Percentiles rank a stretch among this genome's conserved stretches.
These are phyloP conservation scores for Chrysopilus asiliformis DNA, from an alignment of 2,888 invertebrate species.

Conservation along the genomic window DNA sequence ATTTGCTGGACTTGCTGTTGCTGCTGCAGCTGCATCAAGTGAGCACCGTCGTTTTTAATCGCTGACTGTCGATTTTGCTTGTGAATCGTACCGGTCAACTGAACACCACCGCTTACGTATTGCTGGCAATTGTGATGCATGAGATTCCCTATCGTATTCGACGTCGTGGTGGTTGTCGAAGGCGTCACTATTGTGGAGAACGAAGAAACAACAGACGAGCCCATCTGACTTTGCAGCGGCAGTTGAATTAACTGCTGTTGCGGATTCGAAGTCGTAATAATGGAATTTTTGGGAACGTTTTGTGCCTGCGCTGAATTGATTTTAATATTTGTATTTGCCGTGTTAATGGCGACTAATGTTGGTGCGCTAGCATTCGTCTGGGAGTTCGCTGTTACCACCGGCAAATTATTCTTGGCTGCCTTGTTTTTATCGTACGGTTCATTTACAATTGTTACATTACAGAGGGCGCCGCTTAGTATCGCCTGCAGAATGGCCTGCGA, in stretches of 20 bases:
- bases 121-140: neutral
- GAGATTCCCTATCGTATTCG: too few relatives aligned
- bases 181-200: too few relatives aligned
- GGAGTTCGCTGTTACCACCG: neutral
- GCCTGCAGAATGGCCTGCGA: constrained; percentile 36
- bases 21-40: constrained; percentile 1
- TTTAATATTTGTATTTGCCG: constrained; percentile 7
- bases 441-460: constrained; percentile 34
- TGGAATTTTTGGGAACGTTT: constrained; percentile 2
- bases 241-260: constrained; percentile 6
- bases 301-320: neutral
- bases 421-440: constrained; percentile 23
- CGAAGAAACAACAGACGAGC: neutral
- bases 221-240: neutral
- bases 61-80: neutral
- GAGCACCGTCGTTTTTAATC: neutral
- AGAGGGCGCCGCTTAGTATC: constrained; percentile 32
- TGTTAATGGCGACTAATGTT: neutral
- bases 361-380: neutral
- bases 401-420: constrained; percentile 6
- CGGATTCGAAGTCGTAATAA: neutral
- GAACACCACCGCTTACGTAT: neutral
- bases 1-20: constrained; percentile 4
- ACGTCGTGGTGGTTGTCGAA: too few relatives aligned
- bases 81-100: too few relatives aligned